Conservation (phyloP, 2,797 vertebrate genomes). For the Tauraco hartlaubi region DNA sequence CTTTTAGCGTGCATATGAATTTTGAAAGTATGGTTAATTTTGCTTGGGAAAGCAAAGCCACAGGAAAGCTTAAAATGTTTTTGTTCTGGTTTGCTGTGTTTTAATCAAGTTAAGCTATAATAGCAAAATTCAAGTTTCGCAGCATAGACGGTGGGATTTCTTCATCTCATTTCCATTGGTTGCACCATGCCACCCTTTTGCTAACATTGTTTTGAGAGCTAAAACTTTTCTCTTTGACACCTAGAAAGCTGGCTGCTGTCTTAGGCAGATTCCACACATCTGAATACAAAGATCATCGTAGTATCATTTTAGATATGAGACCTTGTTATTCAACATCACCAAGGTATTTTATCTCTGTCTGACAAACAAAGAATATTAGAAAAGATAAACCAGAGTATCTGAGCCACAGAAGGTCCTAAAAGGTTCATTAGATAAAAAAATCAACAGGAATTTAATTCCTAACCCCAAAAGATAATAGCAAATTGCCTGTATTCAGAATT, state of each 20-base stretch:
- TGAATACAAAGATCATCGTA: background rate
- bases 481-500: background rate
- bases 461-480: background rate
- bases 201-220: background rate
- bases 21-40: background rate
- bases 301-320: background rate
- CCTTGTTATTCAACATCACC: conserved; percentile 25
- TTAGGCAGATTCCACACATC: background rate
- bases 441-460: background rate
- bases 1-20: background rate
- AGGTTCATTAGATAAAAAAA: conserved; percentile 2
- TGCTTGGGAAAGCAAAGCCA: background rate
- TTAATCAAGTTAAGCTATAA: background rate
- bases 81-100: background rate
- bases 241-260: background rate
- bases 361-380: conserved; percentile 27
- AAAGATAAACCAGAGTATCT: background rate
- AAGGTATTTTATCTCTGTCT: conserved; percentile 8
- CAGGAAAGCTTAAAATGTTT: rapidly evolving
- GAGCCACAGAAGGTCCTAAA: background rate
- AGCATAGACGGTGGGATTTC: background rate
- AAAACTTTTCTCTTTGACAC: background rate
- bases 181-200: background rate
- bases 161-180: background rate
- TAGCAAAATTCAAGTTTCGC: background rate